Conservation (phyloP, 2,888 invertebrate genomes). For the Elysia crispata region DNA sequence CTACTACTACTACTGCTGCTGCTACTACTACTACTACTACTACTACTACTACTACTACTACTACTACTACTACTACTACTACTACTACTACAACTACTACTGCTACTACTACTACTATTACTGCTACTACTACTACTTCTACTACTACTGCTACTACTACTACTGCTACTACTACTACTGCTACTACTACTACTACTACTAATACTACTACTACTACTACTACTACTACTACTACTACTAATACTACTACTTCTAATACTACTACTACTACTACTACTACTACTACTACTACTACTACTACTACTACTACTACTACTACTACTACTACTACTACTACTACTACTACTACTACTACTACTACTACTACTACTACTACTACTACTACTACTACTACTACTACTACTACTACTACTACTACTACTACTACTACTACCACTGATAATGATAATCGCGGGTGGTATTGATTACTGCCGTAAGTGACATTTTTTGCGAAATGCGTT, state of each 20-base stretch:
- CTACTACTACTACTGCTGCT: background rate
- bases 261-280: conserved; percentile 40
- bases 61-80: conserved; percentile 9
- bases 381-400: conserved; percentile 25
- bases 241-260: too few relatives aligned
- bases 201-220: too few relatives aligned
- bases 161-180: conserved; percentile 23
- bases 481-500: too few relatives aligned
- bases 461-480: too few relatives aligned
- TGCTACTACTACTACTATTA: background rate
- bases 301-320: conserved; percentile 39
- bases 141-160: conserved; percentile 13
- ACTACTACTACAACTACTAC: conserved; percentile 5
- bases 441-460: too few relatives aligned
- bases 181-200: too few relatives aligned
- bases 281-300: conserved; percentile 37
- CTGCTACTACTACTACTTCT: conserved; percentile 12
- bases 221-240: too few relatives aligned
- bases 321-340: conserved; percentile 41
- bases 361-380: conserved; percentile 37
- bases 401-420: conserved; percentile 19
- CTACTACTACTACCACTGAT: too few relatives aligned
- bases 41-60: conserved; percentile 9
- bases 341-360: conserved; percentile 34
- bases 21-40: conserved; percentile 14